Percentiles rank a stretch among this genome's conserved stretches.
Evolutionary conservation across 1,140 invertebrate species (phyloP).

Genomic region (Leptestheria dahalacensis): DNA sequence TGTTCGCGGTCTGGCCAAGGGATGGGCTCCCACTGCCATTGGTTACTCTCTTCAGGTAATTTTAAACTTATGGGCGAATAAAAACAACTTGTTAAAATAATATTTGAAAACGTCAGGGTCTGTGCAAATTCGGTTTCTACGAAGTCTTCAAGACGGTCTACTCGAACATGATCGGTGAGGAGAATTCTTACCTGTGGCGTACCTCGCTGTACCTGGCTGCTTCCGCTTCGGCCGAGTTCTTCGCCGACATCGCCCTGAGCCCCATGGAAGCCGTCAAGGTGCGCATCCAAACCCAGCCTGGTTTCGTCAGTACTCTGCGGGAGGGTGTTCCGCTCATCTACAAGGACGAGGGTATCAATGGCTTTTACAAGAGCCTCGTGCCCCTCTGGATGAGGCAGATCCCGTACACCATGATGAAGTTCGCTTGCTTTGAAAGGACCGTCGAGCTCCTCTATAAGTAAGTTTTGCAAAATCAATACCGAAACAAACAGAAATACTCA

Average conservation of each 20-base stretch:
- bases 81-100: neutral
- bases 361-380: conserved; percentile 89
- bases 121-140: conserved; percentile 57
- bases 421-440: conserved; percentile 97
- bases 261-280: conserved; percentile 98
- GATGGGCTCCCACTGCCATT: conserved; percentile 97
- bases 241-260: conserved; percentile 94
- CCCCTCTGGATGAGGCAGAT: conserved; percentile 98
- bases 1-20: conserved; percentile 66
- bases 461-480: conserved; percentile 30
- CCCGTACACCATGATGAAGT: conserved; percentile 99
- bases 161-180: conserved; percentile 71
- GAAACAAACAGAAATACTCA: no score
- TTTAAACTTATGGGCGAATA: neutral
- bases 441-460: conserved; percentile 85
- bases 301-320: conserved; percentile 76
- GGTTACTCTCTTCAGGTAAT: conserved; percentile 82
- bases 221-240: conserved; percentile 96
- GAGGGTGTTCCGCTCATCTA: conserved; percentile 73
- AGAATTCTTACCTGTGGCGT: conserved; percentile 81
- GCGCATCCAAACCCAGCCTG: conserved; percentile 91
- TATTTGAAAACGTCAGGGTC: conserved; percentile 24
- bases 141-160: conserved; percentile 81
- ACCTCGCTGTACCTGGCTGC: conserved; percentile 86
- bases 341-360: conserved; percentile 53